Conservation (phyloP, 2,113 vertebrate species). For the Aldabrachelys gigantea region DNA sequence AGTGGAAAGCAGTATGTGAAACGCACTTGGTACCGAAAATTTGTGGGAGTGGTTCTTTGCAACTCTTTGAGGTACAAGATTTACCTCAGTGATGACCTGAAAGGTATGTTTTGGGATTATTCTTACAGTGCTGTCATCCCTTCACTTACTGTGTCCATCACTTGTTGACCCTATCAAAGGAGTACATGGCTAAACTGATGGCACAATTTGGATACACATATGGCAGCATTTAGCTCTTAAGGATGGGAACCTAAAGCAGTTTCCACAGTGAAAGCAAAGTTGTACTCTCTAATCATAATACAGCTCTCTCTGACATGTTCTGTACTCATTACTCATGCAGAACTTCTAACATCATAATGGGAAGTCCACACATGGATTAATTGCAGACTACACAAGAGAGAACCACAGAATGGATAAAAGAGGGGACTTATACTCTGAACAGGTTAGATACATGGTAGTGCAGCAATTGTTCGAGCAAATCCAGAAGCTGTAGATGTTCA, state of each 20-base stretch:
- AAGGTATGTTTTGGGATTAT: slow-evolving; percentile 81
- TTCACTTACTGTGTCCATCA: background rate
- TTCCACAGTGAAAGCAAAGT: background rate
- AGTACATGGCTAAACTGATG: background rate
- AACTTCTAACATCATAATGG: background rate
- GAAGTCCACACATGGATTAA: background rate
- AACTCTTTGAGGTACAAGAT: slow-evolving; percentile 99
- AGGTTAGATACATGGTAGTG: background rate
- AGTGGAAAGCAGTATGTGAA: slow-evolving; percentile 96
- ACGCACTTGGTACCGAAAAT: slow-evolving; percentile 96
- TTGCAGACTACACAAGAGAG: background rate
- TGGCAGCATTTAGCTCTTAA: background rate
- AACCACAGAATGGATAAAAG: rapidly evolving
- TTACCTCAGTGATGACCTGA: slow-evolving; percentile 95
- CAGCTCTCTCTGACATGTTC: background rate
- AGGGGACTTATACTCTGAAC: background rate
- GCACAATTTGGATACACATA: rapidly evolving
- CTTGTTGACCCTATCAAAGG: background rate
- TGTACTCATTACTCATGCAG: background rate
- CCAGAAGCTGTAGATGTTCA: background rate
- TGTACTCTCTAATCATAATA: background rate
- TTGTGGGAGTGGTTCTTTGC: slow-evolving; percentile 96
- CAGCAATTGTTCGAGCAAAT: background rate
- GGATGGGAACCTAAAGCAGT: background rate
- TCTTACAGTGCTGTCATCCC: background rate